These are phyloP conservation scores for Platyrinchus mystaceus DNA, from an alignment of 2,797 vertebrate genomes.

Conservation along the genomic window DNA sequence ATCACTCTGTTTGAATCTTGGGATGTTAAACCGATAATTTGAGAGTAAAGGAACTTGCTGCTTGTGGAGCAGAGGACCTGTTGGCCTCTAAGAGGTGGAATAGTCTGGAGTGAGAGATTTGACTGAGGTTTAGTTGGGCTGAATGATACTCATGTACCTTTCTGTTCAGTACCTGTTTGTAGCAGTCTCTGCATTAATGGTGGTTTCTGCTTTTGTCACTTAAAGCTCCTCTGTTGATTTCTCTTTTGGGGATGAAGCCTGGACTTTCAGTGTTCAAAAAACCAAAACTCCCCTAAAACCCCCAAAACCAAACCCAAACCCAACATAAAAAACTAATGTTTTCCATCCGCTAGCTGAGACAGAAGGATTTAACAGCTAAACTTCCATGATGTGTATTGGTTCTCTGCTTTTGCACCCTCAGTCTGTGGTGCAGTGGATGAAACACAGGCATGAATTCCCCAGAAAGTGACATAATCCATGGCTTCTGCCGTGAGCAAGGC, in stretches of 20 bases:
- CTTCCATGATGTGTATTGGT: accelerated
- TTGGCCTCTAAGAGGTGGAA: not conserved
- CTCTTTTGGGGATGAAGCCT: not conserved
- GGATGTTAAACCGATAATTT: not conserved
- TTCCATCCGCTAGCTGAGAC: not conserved
- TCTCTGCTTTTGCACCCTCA: not conserved
- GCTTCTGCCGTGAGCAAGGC: not conserved
- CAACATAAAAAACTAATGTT: not conserved
- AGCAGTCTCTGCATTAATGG: accelerated
- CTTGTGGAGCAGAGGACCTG: not conserved
- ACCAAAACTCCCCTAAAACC: not conserved
- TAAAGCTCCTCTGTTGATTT: not conserved
- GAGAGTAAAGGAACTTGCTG: not conserved
- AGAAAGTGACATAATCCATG: accelerated
- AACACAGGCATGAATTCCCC: not conserved
- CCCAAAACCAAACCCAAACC: not conserved
- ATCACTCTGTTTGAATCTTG: not conserved
- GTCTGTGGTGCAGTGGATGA: not conserved
- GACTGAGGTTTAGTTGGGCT: not conserved
- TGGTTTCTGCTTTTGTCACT: not conserved
- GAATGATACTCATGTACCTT: not conserved
- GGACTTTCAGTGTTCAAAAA: not conserved
- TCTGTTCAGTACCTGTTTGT: not conserved
- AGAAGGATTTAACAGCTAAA: not conserved
- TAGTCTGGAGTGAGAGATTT: not conserved